Base-by-base conservation (phyloP, 2,113 vertebrate species). In the Hipposideros armiger region DNA sequence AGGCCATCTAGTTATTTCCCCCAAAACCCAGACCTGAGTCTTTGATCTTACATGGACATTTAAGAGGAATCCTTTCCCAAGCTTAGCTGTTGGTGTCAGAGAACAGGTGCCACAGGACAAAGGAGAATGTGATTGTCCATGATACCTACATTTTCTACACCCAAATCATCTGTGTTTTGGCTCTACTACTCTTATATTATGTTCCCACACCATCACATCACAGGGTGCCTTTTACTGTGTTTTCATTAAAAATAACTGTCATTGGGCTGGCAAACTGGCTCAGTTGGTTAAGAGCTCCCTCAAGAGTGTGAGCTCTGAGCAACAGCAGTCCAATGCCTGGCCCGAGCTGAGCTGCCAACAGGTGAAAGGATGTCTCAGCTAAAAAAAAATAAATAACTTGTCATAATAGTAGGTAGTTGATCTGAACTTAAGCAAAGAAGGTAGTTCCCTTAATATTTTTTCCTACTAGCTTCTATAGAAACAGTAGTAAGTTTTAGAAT, bases 401-500 rank as follows among this genome's bases (percentile, higher is more conserved):
- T 45, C 13, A 47, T 80, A 30, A 50, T 76, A 47, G 42, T 76
- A 9, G 47, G 45, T 94, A 76, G 52, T 40, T 76, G 14, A 82
- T 72, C 67, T 58, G 62, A 95, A 87, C 64, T 93, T 94, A 87
- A 94, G 45, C 64, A 90, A n/a, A 30, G 28, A 81, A 82, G 28
- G 32, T 87, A 76, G 20, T 94, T 95, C 54, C 50, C 42, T 72
- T 67, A 62, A 83, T 78, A 14, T 26, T 89, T 88, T 97, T 72
- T 69, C 42, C 40, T 93, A 90, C 45, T 91, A 62, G 89, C 82
- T 77, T 96, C 26, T 91, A 6, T 40, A 70, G 32, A 89, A 84
- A 91, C 36, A 80, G 19, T 84, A 80, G 47, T 66, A 72, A 72
- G 8, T 87, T 97, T 92, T 76, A 90, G 69, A 96, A 42, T 95